Conservation (phyloP, 2,797 vertebrate genomes). For the Clamator glandarius region DNA sequence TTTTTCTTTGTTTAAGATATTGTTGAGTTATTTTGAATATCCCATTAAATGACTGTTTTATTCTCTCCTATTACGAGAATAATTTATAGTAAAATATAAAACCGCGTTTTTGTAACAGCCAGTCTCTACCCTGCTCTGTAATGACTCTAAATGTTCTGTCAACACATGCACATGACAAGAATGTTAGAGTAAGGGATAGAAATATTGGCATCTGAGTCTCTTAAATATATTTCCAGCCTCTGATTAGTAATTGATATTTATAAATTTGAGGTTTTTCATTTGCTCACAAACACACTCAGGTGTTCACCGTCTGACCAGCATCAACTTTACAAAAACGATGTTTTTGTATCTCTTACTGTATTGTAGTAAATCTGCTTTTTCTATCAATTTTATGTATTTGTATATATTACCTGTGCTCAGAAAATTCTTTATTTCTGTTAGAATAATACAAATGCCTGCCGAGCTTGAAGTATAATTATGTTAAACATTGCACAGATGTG, state of each 20-base stretch:
- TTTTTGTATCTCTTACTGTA: background rate
- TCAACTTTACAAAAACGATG: background rate
- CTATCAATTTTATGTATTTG: background rate
- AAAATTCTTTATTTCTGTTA: constrained; percentile 17
- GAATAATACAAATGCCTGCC: background rate
- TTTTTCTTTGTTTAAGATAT: background rate
- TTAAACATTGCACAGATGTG: constrained; percentile 44
- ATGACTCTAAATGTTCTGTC: background rate
- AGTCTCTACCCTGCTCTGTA: background rate
- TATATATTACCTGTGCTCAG: background rate
- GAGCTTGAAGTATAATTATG: constrained; percentile 29
- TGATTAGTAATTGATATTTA: background rate
- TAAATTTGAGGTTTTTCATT: background rate
- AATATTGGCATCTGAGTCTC: background rate
- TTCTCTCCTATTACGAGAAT: background rate
- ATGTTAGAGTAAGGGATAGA: background rate
- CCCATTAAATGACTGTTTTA: background rate
- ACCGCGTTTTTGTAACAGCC: background rate
- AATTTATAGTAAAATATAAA: background rate
- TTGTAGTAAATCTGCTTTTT: background rate
- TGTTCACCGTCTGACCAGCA: background rate
- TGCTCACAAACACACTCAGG: background rate
- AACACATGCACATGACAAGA: background rate
- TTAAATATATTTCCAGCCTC: background rate
- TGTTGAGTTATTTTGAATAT: background rate